phyloP scores from a whole-genome alignment of 2,888 invertebrate species.

The Cheilosia soror region DNA sequence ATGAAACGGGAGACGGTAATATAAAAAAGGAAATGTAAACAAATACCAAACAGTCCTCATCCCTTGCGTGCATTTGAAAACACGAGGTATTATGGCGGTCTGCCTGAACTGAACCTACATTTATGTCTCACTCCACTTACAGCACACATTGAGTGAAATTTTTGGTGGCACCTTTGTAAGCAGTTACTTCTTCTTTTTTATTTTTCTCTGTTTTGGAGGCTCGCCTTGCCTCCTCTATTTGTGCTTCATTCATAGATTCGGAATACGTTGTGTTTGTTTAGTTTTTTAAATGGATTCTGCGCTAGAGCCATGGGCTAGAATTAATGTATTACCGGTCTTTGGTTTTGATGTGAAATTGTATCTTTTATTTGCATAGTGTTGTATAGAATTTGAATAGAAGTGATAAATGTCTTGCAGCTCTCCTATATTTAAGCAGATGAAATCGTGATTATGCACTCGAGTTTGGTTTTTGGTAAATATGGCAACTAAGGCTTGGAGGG shows the following conservation, averaged over 20 bases:
- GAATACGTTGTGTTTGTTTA: conserved; percentile 63
- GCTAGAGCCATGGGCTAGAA: conserved; percentile 73
- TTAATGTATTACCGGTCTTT: conserved; percentile 69
- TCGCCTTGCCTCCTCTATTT: conserved; percentile 36
- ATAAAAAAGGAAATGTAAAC: conserved; percentile 68
- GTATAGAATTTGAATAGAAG: conserved; percentile 48
- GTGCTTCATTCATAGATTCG: conserved; percentile 67
- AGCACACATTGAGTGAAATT: conserved; percentile 53
- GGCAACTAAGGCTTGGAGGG: background rate
- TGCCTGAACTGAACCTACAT: conserved; percentile 9
- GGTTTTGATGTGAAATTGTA: conserved; percentile 64
- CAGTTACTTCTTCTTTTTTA: background rate
- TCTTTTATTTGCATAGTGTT: conserved; percentile 70
- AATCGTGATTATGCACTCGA: conserved; percentile 59
- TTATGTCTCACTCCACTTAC: conserved; percentile 45
- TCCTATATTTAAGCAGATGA: conserved; percentile 44
- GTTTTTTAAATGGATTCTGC: conserved; percentile 68
- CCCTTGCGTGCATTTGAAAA: conserved; percentile 21
- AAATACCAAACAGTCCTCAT: conserved; percentile 61
- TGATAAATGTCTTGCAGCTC: conserved; percentile 35
- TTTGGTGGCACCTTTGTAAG: conserved; percentile 62
- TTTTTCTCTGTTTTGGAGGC: conserved; percentile 12
- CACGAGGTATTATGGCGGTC: conserved; percentile 18
- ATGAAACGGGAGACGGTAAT: conserved; percentile 35
- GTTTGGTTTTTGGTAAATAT: conserved; percentile 19